A percentile compares a stretch with the other conserved stretches of the same genome.
These are phyloP conservation scores for Lepus timidus DNA, from an alignment of 2,113 vertebrate genomes.

Conservation along the genomic window DNA sequence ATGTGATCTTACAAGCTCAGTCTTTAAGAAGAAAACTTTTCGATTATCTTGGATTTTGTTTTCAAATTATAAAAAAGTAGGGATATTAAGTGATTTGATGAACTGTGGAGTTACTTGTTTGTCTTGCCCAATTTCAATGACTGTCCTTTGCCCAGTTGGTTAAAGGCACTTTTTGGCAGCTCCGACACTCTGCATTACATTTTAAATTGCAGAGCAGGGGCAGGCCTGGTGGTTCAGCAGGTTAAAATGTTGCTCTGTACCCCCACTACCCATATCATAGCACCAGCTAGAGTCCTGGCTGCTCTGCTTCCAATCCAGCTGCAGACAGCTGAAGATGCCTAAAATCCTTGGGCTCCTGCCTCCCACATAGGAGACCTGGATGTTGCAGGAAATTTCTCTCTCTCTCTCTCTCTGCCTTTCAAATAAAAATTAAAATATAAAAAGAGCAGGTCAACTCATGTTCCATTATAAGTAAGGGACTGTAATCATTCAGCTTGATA, in stretches of 20 bases:
- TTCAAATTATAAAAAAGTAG: slow-evolving; percentile 53
- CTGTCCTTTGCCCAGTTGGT: slow-evolving; percentile 35
- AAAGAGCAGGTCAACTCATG: background rate
- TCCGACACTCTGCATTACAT: slow-evolving; percentile 48
- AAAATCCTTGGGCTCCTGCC: no score
- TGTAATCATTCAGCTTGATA: background rate
- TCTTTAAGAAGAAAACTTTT: slow-evolving; percentile 57
- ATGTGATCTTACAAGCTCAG: slow-evolving; percentile 62
- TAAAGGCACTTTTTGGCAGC: slow-evolving; percentile 42
- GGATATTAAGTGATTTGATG: slow-evolving; percentile 58
- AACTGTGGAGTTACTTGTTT: slow-evolving; percentile 70
- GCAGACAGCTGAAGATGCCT: no score
- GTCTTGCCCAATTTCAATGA: slow-evolving; percentile 52
- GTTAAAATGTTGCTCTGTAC: no score
- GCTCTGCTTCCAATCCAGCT: no score
- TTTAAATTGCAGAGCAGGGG: slow-evolving; percentile 50
- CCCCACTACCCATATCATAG: no score
- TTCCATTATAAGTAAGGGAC: slow-evolving; percentile 48
- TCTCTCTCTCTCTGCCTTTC: no score
- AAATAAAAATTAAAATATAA: no score
- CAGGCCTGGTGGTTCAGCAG: no score
- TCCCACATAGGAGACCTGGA: no score
- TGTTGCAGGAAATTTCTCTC: no score
- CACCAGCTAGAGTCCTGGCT: no score
- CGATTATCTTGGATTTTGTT: slow-evolving; percentile 58